Evolutionary conservation across 2,888 invertebrate species (phyloP).

Genomic region (Drosophila prostipennis): DNA sequence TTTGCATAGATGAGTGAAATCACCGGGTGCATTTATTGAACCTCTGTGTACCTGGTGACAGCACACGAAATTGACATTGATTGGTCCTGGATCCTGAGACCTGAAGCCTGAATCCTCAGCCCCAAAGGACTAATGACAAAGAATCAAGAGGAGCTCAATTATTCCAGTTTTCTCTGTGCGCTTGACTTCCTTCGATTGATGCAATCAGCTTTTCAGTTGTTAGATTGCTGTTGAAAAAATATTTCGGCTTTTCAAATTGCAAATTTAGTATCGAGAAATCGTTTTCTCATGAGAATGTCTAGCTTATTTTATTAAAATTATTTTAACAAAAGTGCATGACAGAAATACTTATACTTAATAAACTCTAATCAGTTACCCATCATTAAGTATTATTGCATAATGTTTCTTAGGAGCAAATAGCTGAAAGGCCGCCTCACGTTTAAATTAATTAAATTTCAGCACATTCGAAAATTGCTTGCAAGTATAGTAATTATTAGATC

Average conservation of each 20-base stretch:
- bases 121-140: slow-evolving; percentile 30
- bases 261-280: background rate
- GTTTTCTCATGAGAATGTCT: background rate
- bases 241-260: background rate
- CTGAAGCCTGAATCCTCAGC: background rate
- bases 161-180: slow-evolving; percentile 8
- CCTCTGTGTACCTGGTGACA: slow-evolving; percentile 15
- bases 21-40: slow-evolving; percentile 38
- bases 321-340: too few relatives aligned
- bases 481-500: slow-evolving; percentile 13
- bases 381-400: slow-evolving; percentile 2
- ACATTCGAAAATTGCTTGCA: slow-evolving; percentile 21
- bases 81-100: slow-evolving; percentile 8
- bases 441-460: slow-evolving; percentile 13
- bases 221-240: background rate
- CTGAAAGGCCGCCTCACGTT: background rate
- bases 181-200: slow-evolving; percentile 6
- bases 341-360: background rate
- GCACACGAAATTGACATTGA: slow-evolving; percentile 26
- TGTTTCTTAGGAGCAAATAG: background rate
- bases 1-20: slow-evolving; percentile 42
- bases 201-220: slow-evolving; percentile 4
- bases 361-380: slow-evolving; percentile 1
- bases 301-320: too few relatives aligned
- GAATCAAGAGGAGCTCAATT: slow-evolving; percentile 18